phyloP scores from a whole-genome alignment of 2,888 invertebrate genomes.

The Sialis lutaria region DNA sequence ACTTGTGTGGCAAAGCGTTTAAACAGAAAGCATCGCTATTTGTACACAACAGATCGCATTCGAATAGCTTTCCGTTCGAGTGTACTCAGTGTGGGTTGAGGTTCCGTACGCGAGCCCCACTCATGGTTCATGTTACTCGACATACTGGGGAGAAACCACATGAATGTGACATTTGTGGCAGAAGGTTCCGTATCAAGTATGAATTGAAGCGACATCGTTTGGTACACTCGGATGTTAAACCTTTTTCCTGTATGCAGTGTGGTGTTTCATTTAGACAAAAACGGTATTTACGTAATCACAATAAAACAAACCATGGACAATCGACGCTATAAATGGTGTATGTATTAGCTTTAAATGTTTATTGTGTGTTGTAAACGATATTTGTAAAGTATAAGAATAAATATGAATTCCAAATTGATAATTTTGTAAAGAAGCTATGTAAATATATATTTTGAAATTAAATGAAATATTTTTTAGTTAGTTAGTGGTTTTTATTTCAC shows the following conservation, averaged over 20 bases:
- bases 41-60: slow-evolving; percentile 41
- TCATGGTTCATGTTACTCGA: slow-evolving; percentile 35
- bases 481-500: no score
- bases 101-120: slow-evolving; percentile 37
- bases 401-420: no score
- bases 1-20: slow-evolving; percentile 42
- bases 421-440: no score
- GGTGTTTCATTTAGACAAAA: slow-evolving; percentile 30
- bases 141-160: slow-evolving; percentile 45
- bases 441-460: no score
- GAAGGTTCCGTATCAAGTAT: slow-evolving; percentile 37
- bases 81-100: slow-evolving; percentile 42
- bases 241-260: slow-evolving; percentile 28
- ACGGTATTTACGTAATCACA: slow-evolving; percentile 32
- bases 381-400: no score
- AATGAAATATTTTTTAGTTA: no score
- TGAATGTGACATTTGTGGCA: slow-evolving; percentile 36
- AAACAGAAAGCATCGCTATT: slow-evolving; percentile 47
- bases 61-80: slow-evolving; percentile 32
- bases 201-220: slow-evolving; percentile 36
- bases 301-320: slow-evolving; percentile 23
- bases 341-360: no score
- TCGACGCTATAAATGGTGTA: slow-evolving; percentile 10
- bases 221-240: slow-evolving; percentile 32
- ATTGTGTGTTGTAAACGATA: no score